A percentile compares a stretch with the other conserved stretches of the same genome.
phyloP scores from a whole-genome alignment of 2,113 vertebrate species.

The Spea multiplicata region DNA sequence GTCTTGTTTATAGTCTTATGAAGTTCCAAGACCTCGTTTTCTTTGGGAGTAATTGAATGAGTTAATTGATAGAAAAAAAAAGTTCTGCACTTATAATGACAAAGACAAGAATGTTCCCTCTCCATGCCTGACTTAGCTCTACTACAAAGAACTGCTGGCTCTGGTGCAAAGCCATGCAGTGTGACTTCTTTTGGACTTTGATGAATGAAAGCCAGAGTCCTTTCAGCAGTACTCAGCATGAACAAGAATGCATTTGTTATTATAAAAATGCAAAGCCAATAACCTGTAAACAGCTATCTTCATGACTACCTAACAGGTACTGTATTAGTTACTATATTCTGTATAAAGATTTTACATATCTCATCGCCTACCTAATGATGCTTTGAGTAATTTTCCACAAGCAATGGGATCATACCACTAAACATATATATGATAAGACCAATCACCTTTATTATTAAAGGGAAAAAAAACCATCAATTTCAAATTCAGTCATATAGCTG shows the following conservation, averaged over 20 bases:
- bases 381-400: constrained; percentile 4
- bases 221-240: constrained; percentile 43
- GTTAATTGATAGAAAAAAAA: too few relatives aligned
- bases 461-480: too few relatives aligned
- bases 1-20: too few relatives aligned
- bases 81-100: too few relatives aligned
- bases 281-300: constrained; percentile 44
- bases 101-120: background rate
- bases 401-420: background rate
- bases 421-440: constrained; percentile 2
- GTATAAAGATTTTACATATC: constrained; percentile 17
- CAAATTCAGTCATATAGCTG: too few relatives aligned
- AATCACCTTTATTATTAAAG: background rate
- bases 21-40: too few relatives aligned
- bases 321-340: constrained; percentile 9
- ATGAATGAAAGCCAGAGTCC: constrained; percentile 20
- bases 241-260: constrained; percentile 40
- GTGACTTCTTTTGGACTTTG: constrained; percentile 42
- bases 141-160: constrained; percentile 5
- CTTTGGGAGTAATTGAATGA: too few relatives aligned
- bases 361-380: constrained; percentile 22
- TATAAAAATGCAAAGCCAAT: constrained; percentile 39
- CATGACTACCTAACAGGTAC: constrained; percentile 33
- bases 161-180: constrained; percentile 19
- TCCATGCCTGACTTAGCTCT: background rate